Evolutionary conservation across 2,113 vertebrate species (phyloP).

Genomic region (Vidua chalybeata): DNA sequence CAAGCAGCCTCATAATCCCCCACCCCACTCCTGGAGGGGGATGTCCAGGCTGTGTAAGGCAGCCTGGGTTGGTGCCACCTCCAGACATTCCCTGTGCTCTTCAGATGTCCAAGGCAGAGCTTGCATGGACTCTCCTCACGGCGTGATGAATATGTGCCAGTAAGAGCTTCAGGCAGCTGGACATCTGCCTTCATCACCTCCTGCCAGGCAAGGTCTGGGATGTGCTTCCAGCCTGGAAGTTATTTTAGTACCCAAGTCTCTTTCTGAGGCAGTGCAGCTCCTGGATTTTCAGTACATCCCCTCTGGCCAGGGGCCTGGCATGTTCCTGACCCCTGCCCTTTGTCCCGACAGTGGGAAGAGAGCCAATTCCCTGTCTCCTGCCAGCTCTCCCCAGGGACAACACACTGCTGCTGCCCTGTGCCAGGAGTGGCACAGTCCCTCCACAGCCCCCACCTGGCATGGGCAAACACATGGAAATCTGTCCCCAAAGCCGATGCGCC

Average conservation of each 20-base stretch:
- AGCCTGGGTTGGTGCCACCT: accelerated
- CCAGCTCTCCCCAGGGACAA: neutral
- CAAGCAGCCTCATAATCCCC: neutral
- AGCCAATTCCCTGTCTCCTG: neutral
- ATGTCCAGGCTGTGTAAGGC: neutral
- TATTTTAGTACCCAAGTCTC: neutral
- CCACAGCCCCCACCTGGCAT: accelerated
- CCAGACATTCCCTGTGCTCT: accelerated
- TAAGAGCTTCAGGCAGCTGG: neutral
- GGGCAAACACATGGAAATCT: neutral
- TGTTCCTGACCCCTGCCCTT: neutral
- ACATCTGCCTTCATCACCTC: accelerated
- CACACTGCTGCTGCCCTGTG: neutral
- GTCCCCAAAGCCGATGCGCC: accelerated
- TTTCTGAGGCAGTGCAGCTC: neutral
- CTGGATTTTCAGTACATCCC: neutral
- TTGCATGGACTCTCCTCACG: neutral
- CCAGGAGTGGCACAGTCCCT: neutral
- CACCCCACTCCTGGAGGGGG: accelerated
- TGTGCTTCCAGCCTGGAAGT: neutral
- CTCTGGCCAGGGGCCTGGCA: neutral
- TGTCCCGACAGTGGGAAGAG: accelerated
- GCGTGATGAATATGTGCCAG: neutral
- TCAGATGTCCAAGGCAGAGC: neutral
- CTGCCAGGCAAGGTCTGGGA: accelerated